Conservation (phyloP, 2,888 invertebrate species). For the Pycnomerus fuliginosus region DNA sequence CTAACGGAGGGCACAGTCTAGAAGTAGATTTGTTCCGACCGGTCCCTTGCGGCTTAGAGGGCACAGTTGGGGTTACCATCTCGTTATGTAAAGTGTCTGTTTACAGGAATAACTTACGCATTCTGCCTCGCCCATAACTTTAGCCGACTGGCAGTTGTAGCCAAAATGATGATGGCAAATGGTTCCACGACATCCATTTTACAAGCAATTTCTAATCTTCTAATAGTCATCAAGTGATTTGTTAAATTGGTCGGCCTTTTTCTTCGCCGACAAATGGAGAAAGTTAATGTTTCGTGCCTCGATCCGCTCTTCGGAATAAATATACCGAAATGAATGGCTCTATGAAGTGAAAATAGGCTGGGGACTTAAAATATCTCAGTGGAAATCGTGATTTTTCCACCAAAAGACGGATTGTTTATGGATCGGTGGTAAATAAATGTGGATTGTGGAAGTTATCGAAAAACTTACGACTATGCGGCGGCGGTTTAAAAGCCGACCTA, state of each 20-base stretch:
- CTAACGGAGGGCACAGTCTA: too few relatives aligned
- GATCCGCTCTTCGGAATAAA: constrained; percentile 7
- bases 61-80: constrained; percentile 50
- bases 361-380: constrained; percentile 10
- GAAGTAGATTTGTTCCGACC: constrained; percentile 30
- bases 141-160: constrained; percentile 42
- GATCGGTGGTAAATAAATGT: too few relatives aligned
- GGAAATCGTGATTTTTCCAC: too few relatives aligned
- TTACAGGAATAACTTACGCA: constrained; percentile 52
- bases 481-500: too few relatives aligned
- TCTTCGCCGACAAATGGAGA: constrained; percentile 16
- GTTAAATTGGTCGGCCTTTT: constrained; percentile 40
- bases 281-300: constrained; percentile 23
- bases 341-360: constrained; percentile 9
- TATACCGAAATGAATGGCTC: constrained; percentile 7
- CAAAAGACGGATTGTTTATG: too few relatives aligned
- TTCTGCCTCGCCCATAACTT: constrained; percentile 48
- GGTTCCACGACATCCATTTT: constrained; percentile 46
- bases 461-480: too few relatives aligned
- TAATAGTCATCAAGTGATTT: constrained; percentile 48
- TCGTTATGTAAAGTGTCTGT: constrained; percentile 54
- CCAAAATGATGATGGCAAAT: constrained; percentile 49
- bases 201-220: constrained; percentile 49
- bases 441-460: too few relatives aligned
- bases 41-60: constrained; percentile 34